A percentile compares a stretch with the other conserved stretches of the same genome.
Conservation (phyloP, 2,113 vertebrate genomes). For the Narcine bancroftii region DNA sequence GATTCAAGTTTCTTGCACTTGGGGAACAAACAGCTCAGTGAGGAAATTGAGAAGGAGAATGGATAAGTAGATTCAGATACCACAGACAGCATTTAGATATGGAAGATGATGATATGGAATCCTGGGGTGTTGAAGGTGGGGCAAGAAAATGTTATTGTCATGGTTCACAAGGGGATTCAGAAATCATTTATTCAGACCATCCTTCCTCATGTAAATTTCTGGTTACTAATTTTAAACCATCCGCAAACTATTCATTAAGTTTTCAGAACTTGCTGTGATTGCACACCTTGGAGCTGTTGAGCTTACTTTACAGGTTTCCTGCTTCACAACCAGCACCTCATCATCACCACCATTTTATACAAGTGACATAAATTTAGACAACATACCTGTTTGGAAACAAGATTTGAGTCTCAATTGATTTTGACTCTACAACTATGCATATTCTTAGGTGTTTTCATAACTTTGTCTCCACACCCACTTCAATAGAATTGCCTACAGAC, state of each 20-base stretch:
- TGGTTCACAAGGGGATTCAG: not conserved
- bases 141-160: not conserved
- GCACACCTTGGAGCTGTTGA: not conserved
- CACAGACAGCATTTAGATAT: not conserved
- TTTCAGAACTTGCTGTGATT: not conserved
- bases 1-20: not conserved
- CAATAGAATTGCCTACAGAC: not conserved
- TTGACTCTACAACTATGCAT: conserved; percentile 3
- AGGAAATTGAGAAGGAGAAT: not conserved
- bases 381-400: not conserved
- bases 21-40: not conserved
- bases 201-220: not conserved
- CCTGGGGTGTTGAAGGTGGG: not conserved
- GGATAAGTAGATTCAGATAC: not conserved
- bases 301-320: no score
- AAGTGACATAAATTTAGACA: not conserved
- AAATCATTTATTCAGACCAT: not conserved
- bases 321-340: not conserved
- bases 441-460: not conserved
- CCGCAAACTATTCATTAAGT: not conserved
- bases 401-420: not conserved
- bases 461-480: conserved; percentile 21
- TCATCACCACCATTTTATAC: not conserved
- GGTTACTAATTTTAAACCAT: not conserved
- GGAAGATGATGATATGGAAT: no score